Evolutionary conservation across 2,888 invertebrate species (phyloP), one percentile per base, ranked within the genome.

Genomic region (Trimorus sp.): DNA sequence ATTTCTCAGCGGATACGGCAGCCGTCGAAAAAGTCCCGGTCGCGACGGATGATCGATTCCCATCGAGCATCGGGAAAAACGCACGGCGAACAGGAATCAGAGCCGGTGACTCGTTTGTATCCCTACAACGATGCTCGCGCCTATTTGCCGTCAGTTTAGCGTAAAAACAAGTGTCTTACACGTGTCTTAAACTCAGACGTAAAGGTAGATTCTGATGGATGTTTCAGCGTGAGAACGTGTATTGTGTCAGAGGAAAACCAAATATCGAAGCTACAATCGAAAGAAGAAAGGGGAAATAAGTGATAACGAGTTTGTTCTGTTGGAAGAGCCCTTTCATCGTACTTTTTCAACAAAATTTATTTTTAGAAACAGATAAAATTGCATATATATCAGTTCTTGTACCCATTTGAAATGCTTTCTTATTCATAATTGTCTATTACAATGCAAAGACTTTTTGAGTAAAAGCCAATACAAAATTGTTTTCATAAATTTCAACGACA

Each of bases 31-130:
- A 87, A 88, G 87, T 79, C 81, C 76, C 79, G 83, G 79, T 59
- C 70, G 74, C 82, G 83, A 81, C 71, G 85, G 86, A 89, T 89
- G 89, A 89, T 89, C 87, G 89, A 89, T 89, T 84, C 84, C 82
- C 84, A 86, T 85, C 86, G 85, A 85, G 87, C 85, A 83, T 83
- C 78, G 78, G 78, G 84, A 86, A 87, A 87, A 89, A 88, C 79
- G 86, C 79, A 85, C 82, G 81, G 74, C 85, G 73, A 87, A 86
- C 79, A 71, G 79, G 71, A 73, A 75, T 81, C 77, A 77, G 71
- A 84, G 80, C 74, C 79, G 75, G 79, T 83, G 83, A 62, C 82
- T 73, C 73, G 76, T 83, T 79, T 83, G 70, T 83, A 68, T 42
- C 70, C 75, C 76, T 79, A 84, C 84, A 84, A 66, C 62, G 80